These are phyloP conservation scores for Sebastes kiyomatsui DNA, from an alignment of 2,797 vertebrate genomes.

Conservation along the genomic window DNA sequence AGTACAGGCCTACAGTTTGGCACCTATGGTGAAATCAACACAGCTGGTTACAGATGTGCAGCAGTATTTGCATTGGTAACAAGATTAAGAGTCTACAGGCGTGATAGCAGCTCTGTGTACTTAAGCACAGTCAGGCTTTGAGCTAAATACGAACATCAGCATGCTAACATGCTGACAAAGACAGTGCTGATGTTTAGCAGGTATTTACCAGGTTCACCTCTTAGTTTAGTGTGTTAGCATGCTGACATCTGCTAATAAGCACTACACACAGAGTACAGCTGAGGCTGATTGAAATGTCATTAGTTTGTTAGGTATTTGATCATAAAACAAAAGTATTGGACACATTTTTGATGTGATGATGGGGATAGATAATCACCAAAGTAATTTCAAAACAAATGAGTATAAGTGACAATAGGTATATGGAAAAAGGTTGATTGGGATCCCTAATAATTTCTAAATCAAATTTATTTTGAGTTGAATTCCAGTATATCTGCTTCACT, in stretches of 20 bases:
- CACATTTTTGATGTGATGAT: not conserved
- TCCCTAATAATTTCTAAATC: not conserved
- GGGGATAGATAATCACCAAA: not conserved
- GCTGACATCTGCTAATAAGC: not conserved
- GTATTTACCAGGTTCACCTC: not conserved
- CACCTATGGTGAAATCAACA: not conserved
- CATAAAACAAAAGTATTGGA: not conserved
- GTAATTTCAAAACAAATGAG: not conserved
- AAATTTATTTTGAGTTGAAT: not conserved
- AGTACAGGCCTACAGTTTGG: not conserved
- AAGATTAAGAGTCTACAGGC: not conserved
- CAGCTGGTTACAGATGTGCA: not conserved
- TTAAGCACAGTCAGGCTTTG: not conserved
- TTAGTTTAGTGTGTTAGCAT: not conserved
- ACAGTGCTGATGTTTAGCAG: not conserved
- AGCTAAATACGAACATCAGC: not conserved
- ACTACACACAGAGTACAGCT: too few relatives aligned
- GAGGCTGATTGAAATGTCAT: too few relatives aligned
- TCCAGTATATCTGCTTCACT: not conserved
- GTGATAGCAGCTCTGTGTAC: not conserved
- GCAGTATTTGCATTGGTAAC: not conserved
- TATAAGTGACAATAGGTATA: not conserved
- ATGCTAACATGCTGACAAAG: not conserved
- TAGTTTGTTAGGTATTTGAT: not conserved
- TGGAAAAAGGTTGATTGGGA: not conserved